These are phyloP conservation scores for Thalassophryne amazonica DNA, from an alignment of 2,797 vertebrate genomes.

Conservation along the genomic window DNA sequence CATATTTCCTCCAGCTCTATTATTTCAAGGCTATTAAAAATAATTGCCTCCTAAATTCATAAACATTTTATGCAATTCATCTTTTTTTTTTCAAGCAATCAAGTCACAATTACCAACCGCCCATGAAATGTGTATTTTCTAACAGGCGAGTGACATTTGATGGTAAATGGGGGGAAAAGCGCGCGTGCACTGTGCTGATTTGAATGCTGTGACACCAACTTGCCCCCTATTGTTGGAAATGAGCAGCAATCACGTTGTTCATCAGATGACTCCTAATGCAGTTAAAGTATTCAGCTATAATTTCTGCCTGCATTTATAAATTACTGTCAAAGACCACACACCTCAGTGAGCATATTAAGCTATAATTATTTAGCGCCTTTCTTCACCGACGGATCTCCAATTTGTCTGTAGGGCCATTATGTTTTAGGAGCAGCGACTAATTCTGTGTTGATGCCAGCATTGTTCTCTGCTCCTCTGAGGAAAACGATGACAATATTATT, in stretches of 20 bases:
- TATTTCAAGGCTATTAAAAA: slow-evolving; percentile 81
- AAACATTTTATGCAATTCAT: slow-evolving; percentile 82
- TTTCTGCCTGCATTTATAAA: slow-evolving; percentile 99
- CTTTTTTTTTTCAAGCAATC: slow-evolving; percentile 81
- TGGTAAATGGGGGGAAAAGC: slow-evolving; percentile 92
- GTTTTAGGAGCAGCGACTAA: slow-evolving; percentile 92
- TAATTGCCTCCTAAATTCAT: slow-evolving; percentile 83
- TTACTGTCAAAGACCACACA: slow-evolving; percentile 99
- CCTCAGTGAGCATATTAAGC: slow-evolving; percentile 99
- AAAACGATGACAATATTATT: slow-evolving; percentile 31
- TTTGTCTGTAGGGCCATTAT: slow-evolving; percentile 94
- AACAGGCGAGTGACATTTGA: slow-evolving; percentile 95
- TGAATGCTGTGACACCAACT: slow-evolving; percentile 96
- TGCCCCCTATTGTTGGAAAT: slow-evolving; percentile 99
- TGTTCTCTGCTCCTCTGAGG: slow-evolving; percentile 58
- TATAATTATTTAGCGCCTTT: slow-evolving; percentile 99
- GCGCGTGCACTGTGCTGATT: slow-evolving; percentile 87
- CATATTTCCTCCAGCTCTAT: slow-evolving; percentile 76
- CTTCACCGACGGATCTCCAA: slow-evolving; percentile 91
- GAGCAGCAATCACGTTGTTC: slow-evolving; percentile 98
- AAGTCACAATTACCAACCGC: slow-evolving; percentile 82
- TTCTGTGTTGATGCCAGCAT: slow-evolving; percentile 81
- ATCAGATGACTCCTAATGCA: slow-evolving; percentile 99
- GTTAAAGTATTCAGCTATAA: slow-evolving; percentile 99
- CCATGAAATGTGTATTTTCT: slow-evolving; percentile 85